Evolutionary conservation across 2,113 vertebrate species (phyloP), one percentile per base, ranked within the genome.

Genomic region (Clarias macrocephalus): DNA sequence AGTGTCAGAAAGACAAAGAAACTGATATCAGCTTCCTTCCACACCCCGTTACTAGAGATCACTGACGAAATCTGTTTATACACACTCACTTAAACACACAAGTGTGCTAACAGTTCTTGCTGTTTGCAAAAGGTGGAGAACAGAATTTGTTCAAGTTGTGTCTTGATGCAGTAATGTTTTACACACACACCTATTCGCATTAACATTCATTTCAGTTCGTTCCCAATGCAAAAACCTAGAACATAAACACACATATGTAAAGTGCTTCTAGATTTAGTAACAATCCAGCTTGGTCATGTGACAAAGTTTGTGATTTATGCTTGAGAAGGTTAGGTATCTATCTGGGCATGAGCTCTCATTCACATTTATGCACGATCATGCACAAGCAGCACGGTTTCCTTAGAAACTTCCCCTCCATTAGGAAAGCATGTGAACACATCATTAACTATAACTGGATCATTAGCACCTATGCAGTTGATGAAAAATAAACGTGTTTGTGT

Each of bases 51-150:
- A 21, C 12, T n/a, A 80, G 37, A 79, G 60, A 54, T 3, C 75
- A 80, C 52, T n/a, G 54, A 68, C 33, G 19, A 72, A 66, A 57
- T 59, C 56, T 8, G 52, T 81, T 65, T 82, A 88, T 54, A 87
- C 60, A 85, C 84, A 85, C 65, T 30, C 59, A 37, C 52, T 48
- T 28, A 70, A 42, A 57, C 80, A 65, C 68, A 60, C 59, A 57
- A 73, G 37, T 59, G 21, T 28, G 30, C n/a, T 62, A 77, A 86
- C 62, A 56, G 73, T 59, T 83, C 30, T 37, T 79, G 68, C 48
- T 87, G 86, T 87, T 87, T 87, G 82, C 73, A 56, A 72, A 87
- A 72, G 83, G 84, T 66, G 83, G 83, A 75, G 84, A 82, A 60
- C 65, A 85, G 56, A 48, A 57, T n/a, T 77, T 73, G 77, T 80